Percentiles rank a stretch among this genome's conserved stretches.
Conservation (phyloP, 2,113 vertebrate genomes). For the Osmerus eperlanus region DNA sequence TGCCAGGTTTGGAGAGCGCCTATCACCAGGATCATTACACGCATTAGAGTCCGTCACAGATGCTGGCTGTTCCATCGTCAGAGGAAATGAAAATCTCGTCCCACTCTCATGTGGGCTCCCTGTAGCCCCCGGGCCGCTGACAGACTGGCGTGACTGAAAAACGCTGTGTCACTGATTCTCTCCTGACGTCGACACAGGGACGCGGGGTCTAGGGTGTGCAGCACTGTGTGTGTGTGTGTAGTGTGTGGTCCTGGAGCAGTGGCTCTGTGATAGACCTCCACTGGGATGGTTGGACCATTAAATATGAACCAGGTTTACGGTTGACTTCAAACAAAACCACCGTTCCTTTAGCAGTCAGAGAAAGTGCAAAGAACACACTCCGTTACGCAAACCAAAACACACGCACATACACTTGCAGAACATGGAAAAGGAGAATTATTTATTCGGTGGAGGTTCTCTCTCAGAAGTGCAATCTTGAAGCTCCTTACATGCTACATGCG, state of each 20-base stretch:
- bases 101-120: not conserved
- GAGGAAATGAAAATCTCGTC: conserved; percentile 17
- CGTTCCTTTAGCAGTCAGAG: conserved; percentile 15
- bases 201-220: not conserved
- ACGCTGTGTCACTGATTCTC: not conserved
- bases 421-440: not conserved
- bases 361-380: not conserved
- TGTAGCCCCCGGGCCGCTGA: not conserved
- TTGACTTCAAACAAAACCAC: conserved; percentile 17
- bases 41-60: not conserved
- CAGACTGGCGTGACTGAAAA: conserved; percentile 19
- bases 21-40: conserved; percentile 6
- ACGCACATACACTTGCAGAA: not conserved
- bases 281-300: conserved; percentile 37
- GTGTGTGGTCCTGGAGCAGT: conserved; percentile 11
- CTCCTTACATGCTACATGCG: no score
- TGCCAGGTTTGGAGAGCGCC: conserved; percentile 24
- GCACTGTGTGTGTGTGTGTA: not conserved
- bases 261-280: conserved; percentile 5
- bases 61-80: conserved; percentile 1
- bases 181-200: not conserved
- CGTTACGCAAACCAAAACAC: conserved; percentile 6
- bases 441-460: no score
- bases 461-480: no score
- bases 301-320: conserved; percentile 46